phyloP scores from a whole-genome alignment of 2,113 vertebrate genomes.

The Zosterops borbonicus region DNA sequence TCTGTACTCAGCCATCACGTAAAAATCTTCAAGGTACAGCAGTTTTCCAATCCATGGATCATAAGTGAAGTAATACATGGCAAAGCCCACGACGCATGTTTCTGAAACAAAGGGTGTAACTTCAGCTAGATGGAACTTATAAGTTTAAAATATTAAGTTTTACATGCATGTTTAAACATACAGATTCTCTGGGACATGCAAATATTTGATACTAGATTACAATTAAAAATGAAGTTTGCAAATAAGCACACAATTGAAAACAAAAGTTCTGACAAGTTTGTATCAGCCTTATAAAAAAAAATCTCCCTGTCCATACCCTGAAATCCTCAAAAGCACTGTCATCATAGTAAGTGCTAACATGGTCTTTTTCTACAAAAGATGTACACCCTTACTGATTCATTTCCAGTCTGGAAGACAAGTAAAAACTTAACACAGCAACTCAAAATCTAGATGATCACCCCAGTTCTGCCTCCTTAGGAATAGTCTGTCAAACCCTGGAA shows the following conservation, averaged over 20 bases:
- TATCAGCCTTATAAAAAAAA: background rate
- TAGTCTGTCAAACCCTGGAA: background rate
- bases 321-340: constrained; percentile 11
- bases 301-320: background rate
- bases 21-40: constrained; percentile 98
- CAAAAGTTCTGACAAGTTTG: background rate
- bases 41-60: constrained; percentile 98
- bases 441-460: constrained; percentile 18
- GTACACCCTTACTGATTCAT: constrained; percentile 39
- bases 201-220: constrained; percentile 17
- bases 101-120: constrained; percentile 76
- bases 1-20: constrained; percentile 91
- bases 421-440: constrained; percentile 66
- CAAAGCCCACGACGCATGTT: constrained; percentile 87
- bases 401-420: constrained; percentile 34
- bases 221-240: constrained; percentile 16
- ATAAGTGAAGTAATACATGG: constrained; percentile 99
- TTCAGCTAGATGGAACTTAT: background rate
- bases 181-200: constrained; percentile 32
- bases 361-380: constrained; percentile 23
- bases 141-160: background rate
- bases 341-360: background rate
- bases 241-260: constrained; percentile 5
- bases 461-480: constrained; percentile 50
- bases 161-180: constrained; percentile 56